A percentile compares a stretch with the other conserved stretches of the same genome.
These are phyloP conservation scores for Philereme transversata DNA, from an alignment of 2,888 invertebrate species.

Conservation along the genomic window DNA sequence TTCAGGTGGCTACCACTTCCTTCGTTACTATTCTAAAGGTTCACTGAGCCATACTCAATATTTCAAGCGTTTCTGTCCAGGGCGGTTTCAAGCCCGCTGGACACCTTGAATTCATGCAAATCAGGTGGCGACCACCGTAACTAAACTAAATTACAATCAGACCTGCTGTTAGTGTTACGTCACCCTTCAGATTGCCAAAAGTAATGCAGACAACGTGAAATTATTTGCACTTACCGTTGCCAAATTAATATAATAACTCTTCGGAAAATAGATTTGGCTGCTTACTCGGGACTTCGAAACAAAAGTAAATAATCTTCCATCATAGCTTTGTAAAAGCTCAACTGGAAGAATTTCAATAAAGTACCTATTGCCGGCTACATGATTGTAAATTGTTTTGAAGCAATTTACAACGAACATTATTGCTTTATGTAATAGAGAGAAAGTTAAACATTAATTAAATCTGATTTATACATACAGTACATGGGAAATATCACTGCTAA, in stretches of 20 bases:
- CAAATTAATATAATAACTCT: constrained; percentile 20
- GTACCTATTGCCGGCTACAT: background rate
- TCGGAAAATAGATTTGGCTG: constrained; percentile 17
- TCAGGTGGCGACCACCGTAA: no score
- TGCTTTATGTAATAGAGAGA: constrained; percentile 6
- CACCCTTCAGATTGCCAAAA: constrained; percentile 22
- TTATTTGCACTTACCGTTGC: constrained; percentile 19
- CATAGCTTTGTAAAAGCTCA: constrained; percentile 7
- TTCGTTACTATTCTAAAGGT: no score
- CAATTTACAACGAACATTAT: constrained; percentile 14
- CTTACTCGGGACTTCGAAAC: constrained; percentile 3
- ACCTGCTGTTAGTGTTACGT: background rate
- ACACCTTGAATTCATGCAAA: no score
- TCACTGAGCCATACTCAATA: no score
- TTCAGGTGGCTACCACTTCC: no score
- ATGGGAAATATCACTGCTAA: no score
- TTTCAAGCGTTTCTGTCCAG: no score
- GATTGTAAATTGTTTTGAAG: constrained; percentile 6
- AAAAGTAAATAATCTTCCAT: constrained; percentile 3
- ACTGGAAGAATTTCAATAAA: background rate
- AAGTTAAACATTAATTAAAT: constrained; percentile 15
- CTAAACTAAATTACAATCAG: constrained; percentile 11
- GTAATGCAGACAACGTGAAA: constrained; percentile 10
- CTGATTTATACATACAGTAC: background rate
- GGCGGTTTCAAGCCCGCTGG: no score